These are phyloP conservation scores for Acleris cristana DNA, from an alignment of 2,888 invertebrate species.

Conservation along the genomic window DNA sequence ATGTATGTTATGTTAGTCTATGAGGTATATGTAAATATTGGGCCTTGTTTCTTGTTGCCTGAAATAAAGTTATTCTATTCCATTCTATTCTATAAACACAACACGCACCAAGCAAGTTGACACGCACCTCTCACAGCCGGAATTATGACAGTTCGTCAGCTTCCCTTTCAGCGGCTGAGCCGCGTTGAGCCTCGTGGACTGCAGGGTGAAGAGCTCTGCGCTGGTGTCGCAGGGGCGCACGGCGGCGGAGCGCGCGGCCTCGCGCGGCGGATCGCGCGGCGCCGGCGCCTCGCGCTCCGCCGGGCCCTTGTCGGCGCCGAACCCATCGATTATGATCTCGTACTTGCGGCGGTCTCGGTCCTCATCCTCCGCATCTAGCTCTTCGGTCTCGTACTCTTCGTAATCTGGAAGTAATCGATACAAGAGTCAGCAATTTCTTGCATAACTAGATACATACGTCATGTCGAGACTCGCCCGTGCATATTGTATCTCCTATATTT, in stretches of 20 bases:
- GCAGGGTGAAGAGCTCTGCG: slow-evolving; percentile 93
- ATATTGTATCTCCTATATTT: too few relatives aligned
- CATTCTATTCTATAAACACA: too few relatives aligned
- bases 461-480: too few relatives aligned
- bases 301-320: slow-evolving; percentile 55
- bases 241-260: slow-evolving; percentile 81
- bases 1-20: too few relatives aligned
- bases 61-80: too few relatives aligned
- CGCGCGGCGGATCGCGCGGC: slow-evolving; percentile 76
- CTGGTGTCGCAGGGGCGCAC: slow-evolving; percentile 93
- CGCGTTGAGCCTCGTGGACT: slow-evolving; percentile 91
- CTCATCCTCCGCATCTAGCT: slow-evolving; percentile 62
- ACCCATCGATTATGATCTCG: slow-evolving; percentile 74
- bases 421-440: too few relatives aligned
- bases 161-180: slow-evolving; percentile 95
- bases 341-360: slow-evolving; percentile 75
- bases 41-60: too few relatives aligned
- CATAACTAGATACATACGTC: too few relatives aligned
- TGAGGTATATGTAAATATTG: too few relatives aligned
- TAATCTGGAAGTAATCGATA: slow-evolving; percentile 56
- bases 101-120: too few relatives aligned
- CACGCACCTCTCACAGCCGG: slow-evolving; percentile 92
- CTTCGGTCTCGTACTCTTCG: slow-evolving; percentile 76
- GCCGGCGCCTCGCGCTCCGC: slow-evolving; percentile 65
- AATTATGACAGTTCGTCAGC: slow-evolving; percentile 93